phyloP scores from a whole-genome alignment of 2,797 vertebrate genomes.

The Carduelis carduelis region DNA sequence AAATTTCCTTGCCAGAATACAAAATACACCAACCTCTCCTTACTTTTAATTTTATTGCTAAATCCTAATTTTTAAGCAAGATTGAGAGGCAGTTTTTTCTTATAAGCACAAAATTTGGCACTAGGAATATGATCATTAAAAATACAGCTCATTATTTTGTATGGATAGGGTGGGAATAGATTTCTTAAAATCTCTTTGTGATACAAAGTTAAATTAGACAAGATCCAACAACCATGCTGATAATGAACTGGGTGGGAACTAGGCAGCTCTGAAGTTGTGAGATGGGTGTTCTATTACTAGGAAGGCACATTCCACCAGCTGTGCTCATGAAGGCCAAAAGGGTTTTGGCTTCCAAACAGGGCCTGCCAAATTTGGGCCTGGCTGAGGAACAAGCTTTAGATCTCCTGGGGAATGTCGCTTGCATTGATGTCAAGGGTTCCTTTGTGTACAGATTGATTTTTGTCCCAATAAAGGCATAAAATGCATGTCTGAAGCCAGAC shows the following conservation, averaged over 20 bases:
- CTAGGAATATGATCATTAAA: not conserved
- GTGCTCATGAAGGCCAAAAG: not conserved
- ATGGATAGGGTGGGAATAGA: not conserved
- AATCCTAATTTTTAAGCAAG: not conserved
- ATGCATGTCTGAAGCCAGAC: not conserved
- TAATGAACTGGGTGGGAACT: not conserved
- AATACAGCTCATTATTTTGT: not conserved
- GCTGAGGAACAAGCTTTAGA: not conserved
- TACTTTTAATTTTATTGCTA: not conserved
- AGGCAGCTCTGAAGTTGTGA: not conserved
- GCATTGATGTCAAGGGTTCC: not conserved
- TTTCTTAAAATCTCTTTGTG: not conserved
- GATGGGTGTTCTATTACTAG: not conserved
- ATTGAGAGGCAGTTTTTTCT: not conserved
- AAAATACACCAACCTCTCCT: not conserved
- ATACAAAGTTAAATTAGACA: not conserved
- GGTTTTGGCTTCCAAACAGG: not conserved
- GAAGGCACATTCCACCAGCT: not conserved
- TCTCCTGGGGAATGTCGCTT: not conserved
- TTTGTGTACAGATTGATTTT: not conserved
- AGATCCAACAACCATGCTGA: not conserved
- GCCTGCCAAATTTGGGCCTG: not conserved
- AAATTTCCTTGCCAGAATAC: not conserved
- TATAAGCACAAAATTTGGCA: not conserved
- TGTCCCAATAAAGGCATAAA: not conserved